Evolutionary conservation across 2,888 invertebrate species (phyloP).

Genomic region (Limnephilus rhombicus): DNA sequence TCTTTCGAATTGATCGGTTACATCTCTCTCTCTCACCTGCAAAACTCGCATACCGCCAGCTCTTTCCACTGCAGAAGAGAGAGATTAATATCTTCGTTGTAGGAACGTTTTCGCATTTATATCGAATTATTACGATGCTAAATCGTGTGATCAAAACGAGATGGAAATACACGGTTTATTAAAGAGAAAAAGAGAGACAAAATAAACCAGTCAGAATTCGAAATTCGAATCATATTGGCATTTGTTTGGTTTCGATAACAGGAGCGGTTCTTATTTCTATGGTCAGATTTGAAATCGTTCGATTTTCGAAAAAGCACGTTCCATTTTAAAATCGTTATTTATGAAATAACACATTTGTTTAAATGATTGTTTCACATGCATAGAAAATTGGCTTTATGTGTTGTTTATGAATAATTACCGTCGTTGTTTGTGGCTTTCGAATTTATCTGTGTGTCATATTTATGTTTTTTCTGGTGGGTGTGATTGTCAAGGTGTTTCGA

Average conservation of each 20-base stretch:
- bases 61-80: background rate
- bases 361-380: background rate
- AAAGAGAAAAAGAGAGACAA: background rate
- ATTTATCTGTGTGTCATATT: background rate
- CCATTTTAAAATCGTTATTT: conserved; percentile 19
- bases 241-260: conserved; percentile 32
- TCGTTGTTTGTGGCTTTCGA: background rate
- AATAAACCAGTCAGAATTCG: conserved; percentile 4
- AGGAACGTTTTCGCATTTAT: conserved; percentile 31
- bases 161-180: background rate
- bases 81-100: conserved; percentile 14
- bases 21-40: background rate
- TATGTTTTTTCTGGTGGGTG: background rate
- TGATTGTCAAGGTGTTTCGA: too few species aligned
- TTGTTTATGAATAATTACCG: background rate
- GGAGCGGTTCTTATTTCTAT: conserved; percentile 38
- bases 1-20: conserved; percentile 35
- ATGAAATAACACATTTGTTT: background rate
- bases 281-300: conserved; percentile 28
- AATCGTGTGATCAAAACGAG: conserved; percentile 41
- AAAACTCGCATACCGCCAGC: background rate
- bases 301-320: conserved; percentile 45
- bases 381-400: background rate
- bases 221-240: conserved; percentile 39
- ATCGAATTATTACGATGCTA: conserved; percentile 40